phyloP scores from a whole-genome alignment of 2,113 vertebrate genomes.

The Cyanoderma ruficeps region DNA sequence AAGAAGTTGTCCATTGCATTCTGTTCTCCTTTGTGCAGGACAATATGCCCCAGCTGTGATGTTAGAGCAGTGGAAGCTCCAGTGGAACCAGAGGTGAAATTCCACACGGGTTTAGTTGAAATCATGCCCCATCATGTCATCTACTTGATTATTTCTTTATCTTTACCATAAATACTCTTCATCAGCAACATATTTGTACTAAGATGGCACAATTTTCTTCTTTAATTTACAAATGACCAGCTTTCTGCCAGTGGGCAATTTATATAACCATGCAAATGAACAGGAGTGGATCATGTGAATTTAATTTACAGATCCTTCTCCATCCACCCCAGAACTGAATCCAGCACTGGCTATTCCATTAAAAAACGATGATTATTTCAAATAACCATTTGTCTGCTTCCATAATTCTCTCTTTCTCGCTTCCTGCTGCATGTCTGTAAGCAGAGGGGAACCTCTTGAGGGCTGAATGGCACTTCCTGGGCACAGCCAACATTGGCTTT shows the following conservation, averaged over 20 bases:
- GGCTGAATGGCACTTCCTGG: neutral
- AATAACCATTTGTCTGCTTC: neutral
- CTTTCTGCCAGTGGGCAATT: neutral
- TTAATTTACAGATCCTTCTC: neutral
- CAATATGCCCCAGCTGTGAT: neutral
- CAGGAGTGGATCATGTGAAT: neutral
- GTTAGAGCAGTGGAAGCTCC: neutral
- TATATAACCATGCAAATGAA: neutral
- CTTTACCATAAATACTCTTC: neutral
- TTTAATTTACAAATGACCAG: neutral
- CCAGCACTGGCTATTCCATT: neutral
- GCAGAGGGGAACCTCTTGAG: neutral
- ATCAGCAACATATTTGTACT: neutral
- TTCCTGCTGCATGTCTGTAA: neutral
- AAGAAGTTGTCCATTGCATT: neutral
- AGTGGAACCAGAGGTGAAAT: neutral
- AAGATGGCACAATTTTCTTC: neutral
- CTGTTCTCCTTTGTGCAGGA: neutral
- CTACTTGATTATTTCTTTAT: neutral
- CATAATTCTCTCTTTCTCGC: fast-evolving
- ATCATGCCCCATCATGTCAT: neutral
- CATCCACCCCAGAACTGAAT: neutral
- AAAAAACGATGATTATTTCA: neutral
- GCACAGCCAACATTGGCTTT: neutral
- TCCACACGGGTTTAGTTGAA: neutral